Conservation (phyloP, 1,140 invertebrate species). For the Neocloeon triangulifer region DNA sequence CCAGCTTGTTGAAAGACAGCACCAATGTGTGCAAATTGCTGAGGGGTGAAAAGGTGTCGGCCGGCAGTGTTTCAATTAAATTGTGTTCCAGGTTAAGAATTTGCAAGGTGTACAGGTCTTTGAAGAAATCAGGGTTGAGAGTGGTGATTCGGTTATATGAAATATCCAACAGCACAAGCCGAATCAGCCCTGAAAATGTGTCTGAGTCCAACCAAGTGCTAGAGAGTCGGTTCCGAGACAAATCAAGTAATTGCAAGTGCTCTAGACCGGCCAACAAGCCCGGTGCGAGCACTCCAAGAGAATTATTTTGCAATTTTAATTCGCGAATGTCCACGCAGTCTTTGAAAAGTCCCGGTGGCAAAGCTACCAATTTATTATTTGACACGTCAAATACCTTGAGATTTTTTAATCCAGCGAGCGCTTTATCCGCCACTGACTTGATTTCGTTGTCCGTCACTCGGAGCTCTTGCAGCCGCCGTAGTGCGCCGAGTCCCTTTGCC, state of each 20-base stretch:
- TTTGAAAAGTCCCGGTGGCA: constrained; percentile 62
- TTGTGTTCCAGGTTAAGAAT: constrained; percentile 62
- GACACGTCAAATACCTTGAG: constrained; percentile 64
- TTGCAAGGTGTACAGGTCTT: constrained; percentile 57
- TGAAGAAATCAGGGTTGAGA: constrained; percentile 29
- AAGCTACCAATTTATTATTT: constrained; percentile 63
- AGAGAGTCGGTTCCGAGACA: constrained; percentile 68
- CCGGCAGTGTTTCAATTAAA: constrained; percentile 48
- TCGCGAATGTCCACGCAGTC: constrained; percentile 59
- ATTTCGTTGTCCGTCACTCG: constrained; percentile 68
- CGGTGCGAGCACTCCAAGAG: constrained; percentile 53
- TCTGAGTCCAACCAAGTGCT: constrained; percentile 58
- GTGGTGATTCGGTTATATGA: constrained; percentile 62
- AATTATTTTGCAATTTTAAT: constrained; percentile 72
- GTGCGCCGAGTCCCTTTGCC: constrained; percentile 48
- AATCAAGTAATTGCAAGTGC: constrained; percentile 61
- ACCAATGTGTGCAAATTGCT: constrained; percentile 63
- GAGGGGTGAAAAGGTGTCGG: constrained; percentile 57
- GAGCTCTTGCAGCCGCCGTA: constrained; percentile 48
- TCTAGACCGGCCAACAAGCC: constrained; percentile 62
- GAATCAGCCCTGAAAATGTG: constrained; percentile 67
- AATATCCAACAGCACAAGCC: constrained; percentile 63
- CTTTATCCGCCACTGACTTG: constrained; percentile 58
- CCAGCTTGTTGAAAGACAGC: constrained; percentile 55
- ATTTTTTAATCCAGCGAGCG: constrained; percentile 49